phyloP scores from a whole-genome alignment of 2,113 vertebrate genomes.

The Pipra filicauda region DNA sequence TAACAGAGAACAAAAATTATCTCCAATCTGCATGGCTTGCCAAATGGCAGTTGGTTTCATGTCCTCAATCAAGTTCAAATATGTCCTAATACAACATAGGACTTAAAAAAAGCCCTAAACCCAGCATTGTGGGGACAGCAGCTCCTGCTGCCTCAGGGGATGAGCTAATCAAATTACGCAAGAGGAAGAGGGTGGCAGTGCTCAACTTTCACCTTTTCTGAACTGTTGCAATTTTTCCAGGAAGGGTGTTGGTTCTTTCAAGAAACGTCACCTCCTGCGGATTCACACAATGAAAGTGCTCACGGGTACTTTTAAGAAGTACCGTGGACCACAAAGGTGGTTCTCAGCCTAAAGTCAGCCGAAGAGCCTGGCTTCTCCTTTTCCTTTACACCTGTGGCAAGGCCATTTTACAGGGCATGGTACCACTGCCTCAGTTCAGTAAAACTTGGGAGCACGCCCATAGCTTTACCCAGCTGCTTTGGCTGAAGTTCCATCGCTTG shows the following conservation, averaged over 20 bases:
- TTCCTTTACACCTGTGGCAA: neutral
- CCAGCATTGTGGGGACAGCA: rapidly evolving
- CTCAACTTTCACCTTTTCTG: neutral
- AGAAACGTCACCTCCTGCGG: neutral
- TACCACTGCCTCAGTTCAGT: neutral
- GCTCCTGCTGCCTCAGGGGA: neutral
- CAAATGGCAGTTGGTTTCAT: neutral
- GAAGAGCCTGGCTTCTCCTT: neutral
- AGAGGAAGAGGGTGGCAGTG: neutral
- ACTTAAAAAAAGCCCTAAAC: neutral
- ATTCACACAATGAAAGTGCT: neutral
- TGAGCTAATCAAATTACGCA: neutral
- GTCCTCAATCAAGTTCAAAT: neutral
- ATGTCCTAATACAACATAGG: neutral
- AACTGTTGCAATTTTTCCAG: neutral
- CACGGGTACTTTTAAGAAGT: neutral
- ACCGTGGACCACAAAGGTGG: neutral
- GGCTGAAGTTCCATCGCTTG: neutral
- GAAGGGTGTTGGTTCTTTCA: neutral
- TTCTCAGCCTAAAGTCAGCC: neutral
- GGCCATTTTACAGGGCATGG: neutral
- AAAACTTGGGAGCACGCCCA: rapidly evolving
- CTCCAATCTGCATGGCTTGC: neutral
- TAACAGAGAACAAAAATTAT: neutral
- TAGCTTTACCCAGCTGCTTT: neutral